Base-by-base conservation (phyloP, 2,113 vertebrate species). In the Oreochromis spilurus region DNA sequence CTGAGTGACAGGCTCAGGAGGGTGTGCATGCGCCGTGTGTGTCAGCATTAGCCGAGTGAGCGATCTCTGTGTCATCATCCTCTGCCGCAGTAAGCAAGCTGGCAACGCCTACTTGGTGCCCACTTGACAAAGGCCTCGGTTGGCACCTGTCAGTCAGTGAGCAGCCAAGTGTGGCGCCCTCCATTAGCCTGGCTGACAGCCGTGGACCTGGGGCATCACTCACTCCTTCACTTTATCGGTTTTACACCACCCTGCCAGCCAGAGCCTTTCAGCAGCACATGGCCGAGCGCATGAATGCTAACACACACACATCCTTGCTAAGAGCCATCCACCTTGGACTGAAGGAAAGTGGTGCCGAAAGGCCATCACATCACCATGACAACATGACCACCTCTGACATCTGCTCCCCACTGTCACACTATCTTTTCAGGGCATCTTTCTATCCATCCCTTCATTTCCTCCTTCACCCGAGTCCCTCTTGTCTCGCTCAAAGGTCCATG, bases 151-250 rank as follows among this genome's bases (percentile, higher is more conserved):
- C 96, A 94, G 93, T 95, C 95, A 93, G 87, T 4, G 86, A 83
- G 91, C 82, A 43, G 90, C 92, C 93, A 92, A 89, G 87, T 91
- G 93, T 88, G 85, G 84, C 84, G 80, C 81, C 88, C 92, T 94
- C 92, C 92, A 94, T 96, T 95, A 96, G 90, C 84, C 87, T 82
- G 85, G 88, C 88, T 95, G 96, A 94, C 92, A 94, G 92, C 89
- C 67, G 83, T 83, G 55, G 80, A 85, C 81, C 77, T 4, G 36
- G 70, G 90, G 85, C 92, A 85, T 91, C 94, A 91, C 75, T 93
- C 84, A 70, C 82, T 91, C 86, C 83, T 60, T 78, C 34, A n/a
- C 92, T 83, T 81, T 85, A 89, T 81, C 84, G 70, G 67, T 85
- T 88, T 88, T 50, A 82, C 52, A 7, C 86, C 80, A 54, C 16